Percentiles rank a stretch among this genome's conserved stretches.
Conservation (phyloP, 64 coral and sea anemone genomes). For the Montipora cactus region DNA sequence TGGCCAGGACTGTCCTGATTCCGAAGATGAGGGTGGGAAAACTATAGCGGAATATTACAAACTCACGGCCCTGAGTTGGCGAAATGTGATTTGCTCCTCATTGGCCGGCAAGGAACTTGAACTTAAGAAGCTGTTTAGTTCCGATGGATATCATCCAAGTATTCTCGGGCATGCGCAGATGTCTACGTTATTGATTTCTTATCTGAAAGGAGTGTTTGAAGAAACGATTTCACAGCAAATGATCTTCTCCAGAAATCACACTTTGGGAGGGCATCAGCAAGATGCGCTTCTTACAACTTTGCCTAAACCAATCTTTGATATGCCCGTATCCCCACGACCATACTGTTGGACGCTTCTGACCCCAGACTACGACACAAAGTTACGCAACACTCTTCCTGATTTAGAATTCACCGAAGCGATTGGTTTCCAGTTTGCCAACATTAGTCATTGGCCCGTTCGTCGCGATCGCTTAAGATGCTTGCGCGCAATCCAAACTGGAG, state of each 20-base stretch:
- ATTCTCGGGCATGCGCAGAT: constrained; percentile 94
- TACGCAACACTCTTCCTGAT: constrained; percentile 76
- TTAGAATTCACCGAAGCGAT: constrained; percentile 72
- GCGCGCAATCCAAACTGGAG: constrained; percentile 78
- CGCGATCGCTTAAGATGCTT: constrained; percentile 89
- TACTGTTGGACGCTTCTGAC: constrained; percentile 95
- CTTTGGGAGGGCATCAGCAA: background rate
- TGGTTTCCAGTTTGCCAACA: constrained; percentile 81
- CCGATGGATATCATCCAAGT: constrained; percentile 94
- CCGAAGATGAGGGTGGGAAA: constrained; percentile 90
- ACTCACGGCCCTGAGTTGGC: constrained; percentile 91
- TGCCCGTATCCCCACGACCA: constrained; percentile 70
- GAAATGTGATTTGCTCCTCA: constrained; percentile 87
- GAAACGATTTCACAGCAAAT: constrained; percentile 75
- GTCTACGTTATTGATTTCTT: constrained; percentile 88
- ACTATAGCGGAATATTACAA: constrained; percentile 89
- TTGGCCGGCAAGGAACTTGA: constrained; percentile 27
- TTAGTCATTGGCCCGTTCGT: constrained; percentile 88
- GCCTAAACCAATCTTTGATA: constrained; percentile 72
- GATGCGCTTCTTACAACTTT: background rate
- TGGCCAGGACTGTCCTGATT: constrained; percentile 88
- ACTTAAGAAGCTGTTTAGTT: constrained; percentile 74
- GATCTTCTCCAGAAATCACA: constrained; percentile 5
- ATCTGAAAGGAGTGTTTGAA: constrained; percentile 85
- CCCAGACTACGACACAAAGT: constrained; percentile 67